Evolutionary conservation across 2,888 invertebrate species (phyloP), one percentile per base, ranked within the genome.

Genomic region (Drosophila testacea): DNA sequence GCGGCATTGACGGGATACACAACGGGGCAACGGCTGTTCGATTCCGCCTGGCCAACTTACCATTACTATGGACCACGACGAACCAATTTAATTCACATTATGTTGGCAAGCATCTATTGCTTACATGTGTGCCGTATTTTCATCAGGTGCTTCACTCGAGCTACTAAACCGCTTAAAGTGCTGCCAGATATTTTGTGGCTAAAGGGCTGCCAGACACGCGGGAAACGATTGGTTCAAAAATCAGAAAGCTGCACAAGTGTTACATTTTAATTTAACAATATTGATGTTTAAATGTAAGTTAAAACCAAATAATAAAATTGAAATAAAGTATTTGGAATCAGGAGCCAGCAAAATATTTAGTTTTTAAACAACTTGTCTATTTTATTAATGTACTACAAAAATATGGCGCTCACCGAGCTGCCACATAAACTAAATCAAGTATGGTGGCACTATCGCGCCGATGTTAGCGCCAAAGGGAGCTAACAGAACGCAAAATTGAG

Each of bases 1-100:
- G 80, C 77, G 60, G 46, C 48, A 59, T 72, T 60, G 44, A 56
- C 39, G 44, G 38, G 48, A 75, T 79, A 64, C 59, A 76, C 47
- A 75, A 38, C 38, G 30, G n/a, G 28, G 28, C 46, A 64, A 55
- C 72, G 72, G 47, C 75, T 62, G 60, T 60, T 52, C 27, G 44
- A 42, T 36, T 56, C 22, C 28, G 46, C 36, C 57, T 74, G 46
- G 34, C 50, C 28, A 47, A 42, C 4, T 6, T 51, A 28, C 34
- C 41, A 13, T 46, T 56, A 30, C 30, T 39, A 42, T 27, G 4
- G 44, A 16, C 38, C 38, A 39, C 41, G n/a, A 63, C 16, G 13
- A 39, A 32, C 36, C 46, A 30, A 56, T 66, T 51, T 56, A 22
- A 57, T 66, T 36, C 13, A 28, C 41, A 13, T n/a, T 36, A 42